Evolutionary conservation across 2,888 invertebrate genomes (phyloP).

Genomic region (Lypha dubia): DNA sequence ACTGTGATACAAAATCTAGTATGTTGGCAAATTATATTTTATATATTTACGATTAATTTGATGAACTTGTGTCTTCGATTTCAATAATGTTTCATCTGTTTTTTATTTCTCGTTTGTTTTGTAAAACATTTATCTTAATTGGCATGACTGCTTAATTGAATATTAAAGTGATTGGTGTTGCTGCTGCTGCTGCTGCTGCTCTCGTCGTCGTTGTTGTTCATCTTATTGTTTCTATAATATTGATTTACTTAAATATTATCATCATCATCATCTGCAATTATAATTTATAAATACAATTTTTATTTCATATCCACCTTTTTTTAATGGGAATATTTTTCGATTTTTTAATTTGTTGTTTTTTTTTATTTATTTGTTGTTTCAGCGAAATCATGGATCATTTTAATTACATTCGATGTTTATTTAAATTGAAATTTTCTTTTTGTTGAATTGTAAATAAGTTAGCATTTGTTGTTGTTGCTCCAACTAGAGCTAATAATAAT

Average conservation of each 20-base stretch:
- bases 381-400: conserved; percentile 58
- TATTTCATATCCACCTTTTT: conserved; percentile 3
- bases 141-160: conserved; percentile 51
- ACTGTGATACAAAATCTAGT: neutral
- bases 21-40: conserved; percentile 1
- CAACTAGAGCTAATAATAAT: conserved; percentile 52
- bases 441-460: conserved; percentile 62
- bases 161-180: conserved; percentile 42
- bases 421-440: conserved; percentile 59
- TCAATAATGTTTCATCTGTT: conserved; percentile 45
- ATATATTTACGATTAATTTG: conserved; percentile 12
- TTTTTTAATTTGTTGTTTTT: conserved; percentile 7
- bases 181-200: conserved; percentile 21
- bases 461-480: conserved; percentile 12
- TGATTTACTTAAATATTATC: conserved; percentile 48
- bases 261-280: conserved; percentile 37
- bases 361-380: conserved; percentile 53
- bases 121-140: conserved; percentile 61
- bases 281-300: conserved; percentile 12
- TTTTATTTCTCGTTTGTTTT: conserved; percentile 17
- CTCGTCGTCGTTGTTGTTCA: too few species aligned
- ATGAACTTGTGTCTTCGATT: conserved; percentile 33
- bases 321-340: neutral
- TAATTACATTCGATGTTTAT: conserved; percentile 58
- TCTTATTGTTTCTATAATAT: conserved; percentile 48